Base-by-base conservation (phyloP, 2,888 invertebrate species). In the Acrocera orbiculus region DNA sequence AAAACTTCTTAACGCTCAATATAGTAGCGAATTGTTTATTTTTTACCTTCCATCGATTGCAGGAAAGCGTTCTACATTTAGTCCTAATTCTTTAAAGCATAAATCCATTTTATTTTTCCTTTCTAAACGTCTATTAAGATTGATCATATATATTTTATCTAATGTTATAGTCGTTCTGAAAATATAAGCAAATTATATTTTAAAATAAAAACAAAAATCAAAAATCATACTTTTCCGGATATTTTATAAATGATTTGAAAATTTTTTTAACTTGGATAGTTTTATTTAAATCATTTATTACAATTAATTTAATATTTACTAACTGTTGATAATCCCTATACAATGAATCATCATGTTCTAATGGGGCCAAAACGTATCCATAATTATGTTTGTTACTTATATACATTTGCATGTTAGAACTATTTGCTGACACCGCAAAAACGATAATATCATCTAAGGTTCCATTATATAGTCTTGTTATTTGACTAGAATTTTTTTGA, bases 391-490 rank as follows among this genome's bases (percentile, higher is more conserved):
- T 78, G 54, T 96, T 95, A 50, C 86, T 80, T 10, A 95, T 56
- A 51, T 75, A 64, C 55, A 87, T 61, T 5, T 71, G 61, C 30
- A 80, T 59, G 34, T 62, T 69, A 41, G 72, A 68, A 39, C 62
- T 63, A 48, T 73, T 76, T 2, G 89, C 86, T 28, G 80, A 79
- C 8, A 80, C 56, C 4, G 93, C 92, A 62, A 96, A 92, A 1
- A 78, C 70, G 42, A 95, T 90, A 31, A 95, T 86, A 54, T 96
- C 95, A 61, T 96, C 93, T 2, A 70, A 63, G 0, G 89, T 82
- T 1, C 89, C 86, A 33, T 69, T 56, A 46, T 79, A 85, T 0
- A 77, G 47, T 3, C 64, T 54, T 22, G 11, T 13, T 8, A 9
- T 17, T 5, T 16, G 7, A 4, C 10, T 9, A n/a, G 5, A 11